A percentile compares a stretch with the other conserved stretches of the same genome.
These are phyloP conservation scores for Schizaphis graminum DNA, from an alignment of 2,888 invertebrate species.

Conservation along the genomic window DNA sequence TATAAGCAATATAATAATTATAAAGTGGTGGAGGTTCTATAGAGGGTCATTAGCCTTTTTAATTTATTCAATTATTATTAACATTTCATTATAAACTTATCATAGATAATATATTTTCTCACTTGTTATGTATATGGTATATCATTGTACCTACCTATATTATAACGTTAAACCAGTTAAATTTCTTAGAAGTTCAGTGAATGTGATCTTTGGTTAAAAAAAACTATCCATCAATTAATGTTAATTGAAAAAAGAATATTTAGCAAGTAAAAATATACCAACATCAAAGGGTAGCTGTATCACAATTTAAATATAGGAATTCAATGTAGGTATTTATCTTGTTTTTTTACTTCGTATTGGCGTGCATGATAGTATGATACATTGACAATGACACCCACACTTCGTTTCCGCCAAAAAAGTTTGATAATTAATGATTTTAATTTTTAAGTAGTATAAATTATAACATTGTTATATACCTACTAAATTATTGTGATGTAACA, in stretches of 20 bases:
- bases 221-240: background rate
- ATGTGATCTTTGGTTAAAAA: background rate
- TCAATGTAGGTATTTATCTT: background rate
- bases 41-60: background rate
- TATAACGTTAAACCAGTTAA: background rate
- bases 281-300: background rate
- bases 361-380: too few species aligned
- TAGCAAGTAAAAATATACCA: background rate
- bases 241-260: background rate
- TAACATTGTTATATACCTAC: too few species aligned
- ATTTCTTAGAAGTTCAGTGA: background rate
- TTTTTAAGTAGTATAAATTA: too few species aligned
- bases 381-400: too few species aligned
- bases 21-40: background rate
- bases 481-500: too few species aligned
- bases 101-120: background rate
- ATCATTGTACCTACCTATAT: background rate
- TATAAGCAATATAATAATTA: background rate
- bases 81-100: background rate
- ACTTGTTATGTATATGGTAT: background rate
- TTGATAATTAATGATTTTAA: too few species aligned
- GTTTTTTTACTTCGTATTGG: too few species aligned
- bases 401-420: too few species aligned
- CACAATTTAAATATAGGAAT: background rate
- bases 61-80: background rate